Conservation (phyloP, 1,140 invertebrate genomes). For the Dysdera silvatica region DNA sequence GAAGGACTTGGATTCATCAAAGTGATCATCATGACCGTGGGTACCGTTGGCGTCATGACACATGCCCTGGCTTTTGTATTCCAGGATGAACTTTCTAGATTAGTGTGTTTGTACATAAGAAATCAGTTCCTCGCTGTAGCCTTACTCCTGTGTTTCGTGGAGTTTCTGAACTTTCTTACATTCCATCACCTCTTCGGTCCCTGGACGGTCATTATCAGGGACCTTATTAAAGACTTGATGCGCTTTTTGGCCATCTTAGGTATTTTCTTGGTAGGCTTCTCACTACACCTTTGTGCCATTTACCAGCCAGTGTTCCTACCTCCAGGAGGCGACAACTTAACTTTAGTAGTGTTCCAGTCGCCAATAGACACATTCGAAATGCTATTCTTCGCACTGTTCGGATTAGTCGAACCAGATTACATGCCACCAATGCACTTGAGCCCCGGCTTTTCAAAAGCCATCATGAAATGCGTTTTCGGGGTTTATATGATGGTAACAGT, state of each 20-base stretch:
- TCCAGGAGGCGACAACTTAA: constrained; percentile 30
- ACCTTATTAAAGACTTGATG: constrained; percentile 62
- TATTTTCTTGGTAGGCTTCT: constrained; percentile 97
- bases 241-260: constrained; percentile 91
- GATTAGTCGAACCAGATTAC: constrained; percentile 75
- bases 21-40: constrained; percentile 80
- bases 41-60: constrained; percentile 80
- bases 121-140: constrained; percentile 95
- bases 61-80: constrained; percentile 68
- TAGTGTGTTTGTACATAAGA: constrained; percentile 62
- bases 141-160: constrained; percentile 89
- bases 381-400: constrained; percentile 96
- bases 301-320: constrained; percentile 39
- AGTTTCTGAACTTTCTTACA: constrained; percentile 91
- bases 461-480: constrained; percentile 65
- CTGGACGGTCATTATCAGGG: constrained; percentile 68
- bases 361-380: constrained; percentile 87
- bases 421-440: constrained; percentile 51
- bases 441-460: constrained; percentile 48
- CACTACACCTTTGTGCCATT: constrained; percentile 70
- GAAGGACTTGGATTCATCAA: constrained; percentile 83
- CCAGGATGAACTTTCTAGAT: constrained; percentile 37
- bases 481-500: constrained; percentile 96
- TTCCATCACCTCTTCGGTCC: constrained; percentile 99
- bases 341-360: constrained; percentile 54